Base-by-base conservation (phyloP, 2,797 vertebrate species). In the Neoniphon sammara region DNA sequence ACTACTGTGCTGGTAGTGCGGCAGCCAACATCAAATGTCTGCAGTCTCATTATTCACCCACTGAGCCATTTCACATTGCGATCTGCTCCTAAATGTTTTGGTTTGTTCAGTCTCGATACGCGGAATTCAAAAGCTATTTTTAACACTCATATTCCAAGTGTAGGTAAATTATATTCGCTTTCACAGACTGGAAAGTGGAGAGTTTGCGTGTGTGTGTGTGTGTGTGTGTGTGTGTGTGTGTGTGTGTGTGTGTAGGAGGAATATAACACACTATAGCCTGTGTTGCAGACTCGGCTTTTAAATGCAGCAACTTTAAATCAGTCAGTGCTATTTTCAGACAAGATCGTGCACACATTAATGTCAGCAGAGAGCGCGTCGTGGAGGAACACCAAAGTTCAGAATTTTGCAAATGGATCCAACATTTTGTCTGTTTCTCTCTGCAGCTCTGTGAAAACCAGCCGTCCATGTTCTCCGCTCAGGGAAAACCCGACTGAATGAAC, bases 21-120 rank as follows among this genome's bases (percentile, higher is more conserved):
- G 61, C 75, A 69, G 66, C 44, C 49, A 81, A 78, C 79, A 62
- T 64, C 59, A 69, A 70, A 82, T 42, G 80, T 84, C 90, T 85
- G 88, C 90, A 90, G 85, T 77, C 70, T 86, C 88, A 88, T 89
- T 87, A 85, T 9, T 81, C 77, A 44, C 75, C 79, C 57, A 42
- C 76, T 49, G 66, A 68, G 75, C 62, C 74, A 62, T 77, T 65
- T 80, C 49, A 47, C 14, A 25, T 34, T 30, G 30, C 21, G 53
- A 59, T 57, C 31, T 53, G 42, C 18, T 25, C 17, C 65, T 58
- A 31, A 66, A 59, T 15, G 39, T 60, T 17, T 21, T 30, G 42
- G 31, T 21, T 58, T 42, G 4, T 42, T 25, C 1, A 66, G 52
- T 17, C 25, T 49, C 27, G 44, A 30, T 67, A 42, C 39, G 4